Conservation (phyloP, 2,797 vertebrate species). For the Xiphorhynchus erythropygius region DNA sequence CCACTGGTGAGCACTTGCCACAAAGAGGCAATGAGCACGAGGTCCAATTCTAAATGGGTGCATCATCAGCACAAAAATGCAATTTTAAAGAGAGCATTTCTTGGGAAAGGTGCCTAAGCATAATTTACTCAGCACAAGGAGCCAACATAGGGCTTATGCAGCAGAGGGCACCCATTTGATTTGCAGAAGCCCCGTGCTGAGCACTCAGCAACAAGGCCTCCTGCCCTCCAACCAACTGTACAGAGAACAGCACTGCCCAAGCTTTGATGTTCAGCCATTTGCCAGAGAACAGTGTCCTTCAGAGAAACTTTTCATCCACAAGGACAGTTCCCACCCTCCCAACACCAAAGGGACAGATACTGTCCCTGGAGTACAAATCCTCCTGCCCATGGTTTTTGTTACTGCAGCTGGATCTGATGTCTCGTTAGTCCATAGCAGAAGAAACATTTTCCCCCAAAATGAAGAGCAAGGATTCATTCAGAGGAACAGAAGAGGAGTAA, state of each 20-base stretch:
- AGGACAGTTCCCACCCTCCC: background rate
- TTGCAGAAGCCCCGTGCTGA: background rate
- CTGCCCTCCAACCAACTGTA: background rate
- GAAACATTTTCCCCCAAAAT: background rate
- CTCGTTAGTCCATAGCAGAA: background rate
- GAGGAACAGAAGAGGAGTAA: background rate
- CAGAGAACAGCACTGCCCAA: background rate
- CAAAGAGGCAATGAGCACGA: background rate
- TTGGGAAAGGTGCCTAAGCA: conserved; percentile 27
- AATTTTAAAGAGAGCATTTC: conserved; percentile 29
- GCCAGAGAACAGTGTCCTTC: background rate
- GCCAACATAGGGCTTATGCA: background rate
- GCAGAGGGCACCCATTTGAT: background rate
- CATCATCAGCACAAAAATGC: conserved; percentile 17
- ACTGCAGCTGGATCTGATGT: background rate
- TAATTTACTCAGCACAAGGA: background rate
- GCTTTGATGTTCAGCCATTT: background rate
- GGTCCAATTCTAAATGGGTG: background rate
- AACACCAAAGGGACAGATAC: background rate
- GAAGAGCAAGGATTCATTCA: background rate
- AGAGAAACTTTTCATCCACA: background rate
- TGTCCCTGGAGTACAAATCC: background rate
- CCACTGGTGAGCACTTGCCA: background rate
- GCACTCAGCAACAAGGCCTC: background rate
- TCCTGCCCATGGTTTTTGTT: background rate